phyloP scores from a whole-genome alignment of 23 tunicate species.

The Clavelina lepadiformis region DNA sequence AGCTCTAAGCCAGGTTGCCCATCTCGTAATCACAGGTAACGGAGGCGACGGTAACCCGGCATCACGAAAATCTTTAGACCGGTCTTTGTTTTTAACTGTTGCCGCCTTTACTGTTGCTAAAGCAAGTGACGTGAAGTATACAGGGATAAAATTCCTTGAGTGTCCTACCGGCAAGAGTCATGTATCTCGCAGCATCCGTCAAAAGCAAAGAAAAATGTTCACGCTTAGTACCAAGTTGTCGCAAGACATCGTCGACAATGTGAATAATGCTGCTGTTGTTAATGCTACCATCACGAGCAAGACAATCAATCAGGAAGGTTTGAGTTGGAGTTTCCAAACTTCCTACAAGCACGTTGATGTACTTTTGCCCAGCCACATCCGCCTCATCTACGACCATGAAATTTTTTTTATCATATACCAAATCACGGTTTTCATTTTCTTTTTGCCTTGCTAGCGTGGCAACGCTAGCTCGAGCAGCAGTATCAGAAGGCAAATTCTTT shows the following conservation, averaged over 20 bases:
- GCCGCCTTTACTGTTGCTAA: constrained; percentile 7
- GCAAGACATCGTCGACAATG: constrained; percentile 33
- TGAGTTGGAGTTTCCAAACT: constrained; percentile 18
- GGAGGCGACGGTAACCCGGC: constrained; percentile 20
- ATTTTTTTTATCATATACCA: background rate
- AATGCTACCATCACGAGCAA: constrained; percentile 14
- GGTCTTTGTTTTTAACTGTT: constrained; percentile 13
- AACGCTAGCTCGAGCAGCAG: constrained; percentile 27
- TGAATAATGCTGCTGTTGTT: constrained; percentile 17
- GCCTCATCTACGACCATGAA: constrained; percentile 10
- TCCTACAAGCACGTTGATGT: constrained; percentile 21
- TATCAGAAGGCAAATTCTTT: constrained; percentile 30
- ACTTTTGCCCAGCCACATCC: constrained; percentile 10
- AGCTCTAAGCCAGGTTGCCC: constrained; percentile 20
- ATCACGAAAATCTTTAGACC: constrained; percentile 10
- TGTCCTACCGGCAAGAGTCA: constrained; percentile 23
- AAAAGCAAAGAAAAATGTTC: constrained; percentile 22
- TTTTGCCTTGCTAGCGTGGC: constrained; percentile 15
- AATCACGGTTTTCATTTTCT: constrained; percentile 8
- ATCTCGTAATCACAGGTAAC: constrained; percentile 16
- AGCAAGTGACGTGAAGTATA: constrained; percentile 11
- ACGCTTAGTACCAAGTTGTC: constrained; percentile 30
- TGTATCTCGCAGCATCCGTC: constrained; percentile 27
- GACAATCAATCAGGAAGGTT: constrained; percentile 22
- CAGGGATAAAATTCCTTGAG: constrained; percentile 4